phyloP scores from a whole-genome alignment of 2,888 invertebrate genomes.

The Chloromyia formosa region DNA sequence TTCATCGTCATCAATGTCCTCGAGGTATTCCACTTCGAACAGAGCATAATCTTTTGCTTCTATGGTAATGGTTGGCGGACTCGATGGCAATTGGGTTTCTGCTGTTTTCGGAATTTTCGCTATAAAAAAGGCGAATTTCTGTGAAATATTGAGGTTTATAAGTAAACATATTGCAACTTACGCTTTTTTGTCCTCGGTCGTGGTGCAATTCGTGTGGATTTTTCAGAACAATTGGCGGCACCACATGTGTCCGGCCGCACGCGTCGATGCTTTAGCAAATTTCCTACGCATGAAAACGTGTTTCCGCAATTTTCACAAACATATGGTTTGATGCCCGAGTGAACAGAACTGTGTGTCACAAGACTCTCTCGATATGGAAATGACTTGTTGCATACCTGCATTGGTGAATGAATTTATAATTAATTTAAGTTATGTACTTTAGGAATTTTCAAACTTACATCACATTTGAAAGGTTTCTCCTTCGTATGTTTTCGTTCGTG shows the following conservation, averaged over 20 bases:
- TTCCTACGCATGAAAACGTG: slow-evolving; percentile 65
- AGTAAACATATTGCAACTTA: too few species aligned
- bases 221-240: slow-evolving; percentile 55
- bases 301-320: slow-evolving; percentile 65
- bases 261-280: slow-evolving; percentile 64
- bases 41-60: too few species aligned
- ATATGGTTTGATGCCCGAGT: slow-evolving; percentile 63
- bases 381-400: slow-evolving; percentile 62
- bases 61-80: too few species aligned
- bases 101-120: too few species aligned
- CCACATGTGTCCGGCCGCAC: slow-evolving; percentile 65
- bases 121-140: too few species aligned
- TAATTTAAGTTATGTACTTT: not conserved
- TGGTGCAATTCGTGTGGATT: slow-evolving; percentile 50
- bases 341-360: slow-evolving; percentile 64
- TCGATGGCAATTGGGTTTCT: too few species aligned
- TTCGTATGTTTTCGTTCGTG: slow-evolving; percentile 59
- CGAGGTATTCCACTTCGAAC: too few species aligned
- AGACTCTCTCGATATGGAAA: slow-evolving; percentile 65
- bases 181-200: slow-evolving; percentile 23
- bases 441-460: slow-evolving; percentile 52
- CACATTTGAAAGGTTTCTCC: slow-evolving; percentile 59
- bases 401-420: too few species aligned
- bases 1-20: too few species aligned
- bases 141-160: too few species aligned